Base-by-base conservation (phyloP, 2,888 invertebrate genomes). In the Ceriagrion tenellum region DNA sequence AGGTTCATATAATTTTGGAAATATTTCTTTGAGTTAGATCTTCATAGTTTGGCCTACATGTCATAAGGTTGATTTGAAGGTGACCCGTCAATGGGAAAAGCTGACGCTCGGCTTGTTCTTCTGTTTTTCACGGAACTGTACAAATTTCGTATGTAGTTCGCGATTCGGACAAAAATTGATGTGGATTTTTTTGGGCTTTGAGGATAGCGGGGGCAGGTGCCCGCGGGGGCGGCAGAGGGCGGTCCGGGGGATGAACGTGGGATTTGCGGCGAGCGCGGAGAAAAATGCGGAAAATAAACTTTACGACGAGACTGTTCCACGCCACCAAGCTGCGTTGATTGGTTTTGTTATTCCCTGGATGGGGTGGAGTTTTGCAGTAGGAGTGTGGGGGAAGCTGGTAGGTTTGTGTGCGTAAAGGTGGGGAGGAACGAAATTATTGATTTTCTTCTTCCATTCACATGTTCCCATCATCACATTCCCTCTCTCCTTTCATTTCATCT, bases 261-360 rank as follows among this genome's bases (percentile, higher is more conserved):
- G 93, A 47, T 3, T 26, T 91, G n/a, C n/a, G 89, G 47, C 23
- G 88, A 20, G 88, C 23, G 23, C 35, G 47, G 88, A 18, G 40
- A n/a, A 47, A 93, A 93, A 47, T 69, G 69, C 20, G 30, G 69
- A 47, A 69, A 93, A 69, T 93, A 93, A 93, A 93, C 69, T 93
- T n/a, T n/a, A 35, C 69, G 47, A n/a, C 93, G 40, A n/a, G 40
- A 40, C 59, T 91, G 59, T 59, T 63, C 91, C 30, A 30, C 91
- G 35, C 91, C 23, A 59, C 91, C 35, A 91, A 91, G 93, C 93
- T 69, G 74, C 93, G 69, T 69, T 93, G 93, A 93, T 93, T 93
- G 93, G 93, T 93, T 93, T 93, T 93, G 93, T 93, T 93, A 74
- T 63, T 74, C 26, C 59, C 59, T 59, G 59, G 59, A 59, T 59